These are phyloP conservation scores for Tyrannus savana DNA, from an alignment of 2,113 vertebrate species.

Conservation along the genomic window DNA sequence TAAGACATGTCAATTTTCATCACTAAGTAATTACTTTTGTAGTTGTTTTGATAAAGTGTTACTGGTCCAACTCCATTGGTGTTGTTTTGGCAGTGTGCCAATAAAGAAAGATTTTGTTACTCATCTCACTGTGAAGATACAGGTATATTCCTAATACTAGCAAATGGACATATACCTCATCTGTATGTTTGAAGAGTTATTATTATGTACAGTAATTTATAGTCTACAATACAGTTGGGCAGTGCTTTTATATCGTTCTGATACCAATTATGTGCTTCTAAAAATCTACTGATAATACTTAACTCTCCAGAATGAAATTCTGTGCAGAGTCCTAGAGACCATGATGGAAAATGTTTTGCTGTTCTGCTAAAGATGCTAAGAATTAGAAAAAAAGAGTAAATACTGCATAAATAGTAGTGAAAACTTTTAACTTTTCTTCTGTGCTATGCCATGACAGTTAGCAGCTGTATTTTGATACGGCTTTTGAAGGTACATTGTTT, in stretches of 20 bases:
- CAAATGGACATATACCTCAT: slow-evolving; percentile 72
- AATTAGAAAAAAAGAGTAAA: background rate
- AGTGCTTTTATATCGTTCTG: background rate
- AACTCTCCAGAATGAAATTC: background rate
- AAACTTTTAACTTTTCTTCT: background rate
- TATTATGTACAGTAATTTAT: background rate
- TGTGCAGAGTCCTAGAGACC: background rate
- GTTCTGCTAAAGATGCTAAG: background rate
- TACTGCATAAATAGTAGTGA: background rate
- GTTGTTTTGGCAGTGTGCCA: slow-evolving; percentile 76
- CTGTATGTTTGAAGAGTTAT: slow-evolving; percentile 20
- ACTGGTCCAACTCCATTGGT: slow-evolving; percentile 74
- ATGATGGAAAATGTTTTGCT: background rate
- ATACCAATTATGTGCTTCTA: background rate
- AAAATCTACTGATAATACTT: background rate
- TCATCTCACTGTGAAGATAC: background rate
- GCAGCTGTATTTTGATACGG: background rate
- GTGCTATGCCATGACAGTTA: background rate
- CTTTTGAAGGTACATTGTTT: background rate
- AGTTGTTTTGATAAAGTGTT: slow-evolving; percentile 80
- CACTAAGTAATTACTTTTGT: slow-evolving; percentile 80
- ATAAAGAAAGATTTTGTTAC: slow-evolving; percentile 70
- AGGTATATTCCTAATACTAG: slow-evolving; percentile 17
- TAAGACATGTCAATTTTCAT: slow-evolving; percentile 76
- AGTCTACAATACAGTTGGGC: background rate